Evolutionary conservation across 2,888 invertebrate genomes (phyloP).

Genomic region (Mimachlamys varia): DNA sequence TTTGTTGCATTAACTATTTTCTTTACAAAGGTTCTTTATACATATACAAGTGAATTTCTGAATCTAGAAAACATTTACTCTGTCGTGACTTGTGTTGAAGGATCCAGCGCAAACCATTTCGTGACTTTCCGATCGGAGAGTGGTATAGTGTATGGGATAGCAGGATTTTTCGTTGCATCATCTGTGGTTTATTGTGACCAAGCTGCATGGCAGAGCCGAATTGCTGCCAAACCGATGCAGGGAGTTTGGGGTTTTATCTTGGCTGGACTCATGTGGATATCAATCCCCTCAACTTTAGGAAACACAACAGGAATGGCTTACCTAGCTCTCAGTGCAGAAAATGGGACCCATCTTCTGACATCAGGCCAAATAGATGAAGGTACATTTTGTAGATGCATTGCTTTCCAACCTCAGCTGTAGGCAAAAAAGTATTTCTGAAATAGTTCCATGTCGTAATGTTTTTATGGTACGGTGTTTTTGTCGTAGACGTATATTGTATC

Average conservation of each 20-base stretch:
- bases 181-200: conserved; percentile 72
- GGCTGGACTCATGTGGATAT: conserved; percentile 78
- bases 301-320: conserved; percentile 76
- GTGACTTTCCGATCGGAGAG: conserved; percentile 71
- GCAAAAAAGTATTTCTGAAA: too few relatives aligned
- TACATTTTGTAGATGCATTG: conserved; percentile 42
- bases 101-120: conserved; percentile 69
- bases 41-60: conserved; percentile 60
- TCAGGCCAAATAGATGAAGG: conserved; percentile 66
- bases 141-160: conserved; percentile 69
- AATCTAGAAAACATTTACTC: conserved; percentile 69
- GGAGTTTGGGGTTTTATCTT: conserved; percentile 77
- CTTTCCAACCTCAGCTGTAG: too few relatives aligned
- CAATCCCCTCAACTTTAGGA: conserved; percentile 76
- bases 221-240: conserved; percentile 76
- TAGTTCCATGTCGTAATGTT: too few relatives aligned
- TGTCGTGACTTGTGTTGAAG: conserved; percentile 70
- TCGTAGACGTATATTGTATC: too few relatives aligned
- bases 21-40: conserved; percentile 73
- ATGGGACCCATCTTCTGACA: conserved; percentile 57
- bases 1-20: conserved; percentile 73
- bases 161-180: conserved; percentile 68
- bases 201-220: conserved; percentile 78
- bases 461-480: too few relatives aligned
- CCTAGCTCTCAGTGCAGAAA: conserved; percentile 64